phyloP scores from a whole-genome alignment of 2,888 invertebrate genomes.

The Toxonevra muliebris region DNA sequence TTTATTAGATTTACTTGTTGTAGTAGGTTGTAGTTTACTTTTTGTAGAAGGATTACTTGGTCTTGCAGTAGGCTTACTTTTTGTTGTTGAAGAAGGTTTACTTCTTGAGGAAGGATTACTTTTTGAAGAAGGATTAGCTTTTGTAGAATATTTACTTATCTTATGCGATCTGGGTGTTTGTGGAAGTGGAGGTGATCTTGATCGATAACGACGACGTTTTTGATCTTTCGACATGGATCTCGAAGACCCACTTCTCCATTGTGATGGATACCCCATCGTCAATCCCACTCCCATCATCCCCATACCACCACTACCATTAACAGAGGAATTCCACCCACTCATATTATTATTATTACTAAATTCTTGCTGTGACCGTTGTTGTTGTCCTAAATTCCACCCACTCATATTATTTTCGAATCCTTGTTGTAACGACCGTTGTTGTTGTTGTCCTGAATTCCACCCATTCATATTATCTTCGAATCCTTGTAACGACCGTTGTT shows the following conservation, averaged over 20 bases:
- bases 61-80: no score
- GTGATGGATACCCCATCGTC: not conserved
- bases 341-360: not conserved
- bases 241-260: conserved; percentile 12
- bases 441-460: no score
- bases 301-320: conserved; percentile 10
- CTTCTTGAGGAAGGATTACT: conserved; percentile 4
- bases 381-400: no score
- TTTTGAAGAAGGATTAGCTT: conserved; percentile 4
- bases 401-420: no score
- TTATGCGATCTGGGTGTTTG: conserved; percentile 12
- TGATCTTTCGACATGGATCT: conserved; percentile 9
- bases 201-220: conserved; percentile 10
- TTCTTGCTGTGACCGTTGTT: not conserved
- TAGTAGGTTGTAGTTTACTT: not conserved
- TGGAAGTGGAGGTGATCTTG: conserved; percentile 4
- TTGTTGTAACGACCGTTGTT: no score
- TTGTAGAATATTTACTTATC: not conserved
- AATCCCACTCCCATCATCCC: conserved; percentile 8
- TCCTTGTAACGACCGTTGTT: no score
- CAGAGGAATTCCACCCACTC: not conserved
- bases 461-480: no score
- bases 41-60: not conserved
- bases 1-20: no score
- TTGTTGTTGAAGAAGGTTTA: not conserved